Conservation (phyloP, 2,113 vertebrate genomes). For the Strix uralensis region DNA sequence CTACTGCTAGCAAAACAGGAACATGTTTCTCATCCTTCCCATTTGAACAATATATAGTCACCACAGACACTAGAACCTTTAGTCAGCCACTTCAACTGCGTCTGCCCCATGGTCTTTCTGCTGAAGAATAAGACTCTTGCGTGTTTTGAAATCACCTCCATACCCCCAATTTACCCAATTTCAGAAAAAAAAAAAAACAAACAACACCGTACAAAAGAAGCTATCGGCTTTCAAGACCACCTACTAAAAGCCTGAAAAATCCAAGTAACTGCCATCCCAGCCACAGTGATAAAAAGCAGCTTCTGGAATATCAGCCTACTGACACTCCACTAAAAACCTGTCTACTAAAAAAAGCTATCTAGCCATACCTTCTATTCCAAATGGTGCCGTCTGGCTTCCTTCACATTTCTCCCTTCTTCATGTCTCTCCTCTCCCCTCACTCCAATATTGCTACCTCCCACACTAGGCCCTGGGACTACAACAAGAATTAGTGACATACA, state of each 20-base stretch:
- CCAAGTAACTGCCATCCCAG: background rate
- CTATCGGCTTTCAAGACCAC: background rate
- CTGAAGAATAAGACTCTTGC: background rate
- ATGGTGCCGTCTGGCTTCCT: background rate
- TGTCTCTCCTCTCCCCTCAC: background rate
- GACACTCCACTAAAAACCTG: background rate
- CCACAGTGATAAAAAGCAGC: background rate
- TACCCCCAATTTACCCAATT: background rate
- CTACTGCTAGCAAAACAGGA: background rate
- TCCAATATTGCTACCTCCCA: background rate
- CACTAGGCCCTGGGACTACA: background rate
- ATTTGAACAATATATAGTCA: background rate
- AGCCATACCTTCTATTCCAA: background rate
- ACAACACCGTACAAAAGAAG: background rate
- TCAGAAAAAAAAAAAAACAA: background rate
- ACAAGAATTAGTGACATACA: background rate
- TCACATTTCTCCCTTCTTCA: background rate
- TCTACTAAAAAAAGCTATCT: background rate
- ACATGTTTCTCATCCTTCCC: background rate
- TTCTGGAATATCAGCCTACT: background rate
- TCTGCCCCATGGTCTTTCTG: background rate
- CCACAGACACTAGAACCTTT: background rate
- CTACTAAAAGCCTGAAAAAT: background rate
- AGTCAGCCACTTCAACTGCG: background rate
- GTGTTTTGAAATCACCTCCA: background rate